phyloP scores from a whole-genome alignment of 2,888 invertebrate genomes.

The Trissoscelio sp. region DNA sequence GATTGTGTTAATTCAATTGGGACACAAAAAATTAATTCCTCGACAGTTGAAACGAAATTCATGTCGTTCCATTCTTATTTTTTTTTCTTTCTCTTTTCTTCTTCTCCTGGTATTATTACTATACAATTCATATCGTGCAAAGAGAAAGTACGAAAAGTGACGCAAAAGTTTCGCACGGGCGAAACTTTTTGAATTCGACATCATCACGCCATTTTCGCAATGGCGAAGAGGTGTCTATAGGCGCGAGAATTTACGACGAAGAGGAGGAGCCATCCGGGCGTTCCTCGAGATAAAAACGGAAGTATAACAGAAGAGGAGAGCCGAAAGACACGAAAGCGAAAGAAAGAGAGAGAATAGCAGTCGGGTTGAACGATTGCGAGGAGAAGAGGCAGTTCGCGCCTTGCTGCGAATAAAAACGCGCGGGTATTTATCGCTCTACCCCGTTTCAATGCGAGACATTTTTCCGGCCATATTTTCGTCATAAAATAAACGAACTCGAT shows the following conservation, averaged over 20 bases:
- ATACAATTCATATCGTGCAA: background rate
- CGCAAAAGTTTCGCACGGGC: constrained; percentile 8
- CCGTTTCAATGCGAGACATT: constrained; percentile 33
- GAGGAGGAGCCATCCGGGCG: constrained; percentile 63
- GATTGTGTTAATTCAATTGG: constrained; percentile 49
- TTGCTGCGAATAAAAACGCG: constrained; percentile 72
- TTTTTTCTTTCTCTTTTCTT: background rate
- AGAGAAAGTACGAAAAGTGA: constrained; percentile 3
- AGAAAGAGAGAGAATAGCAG: constrained; percentile 29
- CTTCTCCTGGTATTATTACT: background rate
- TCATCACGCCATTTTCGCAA: constrained; percentile 68
- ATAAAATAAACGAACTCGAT: background rate
- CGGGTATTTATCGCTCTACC: constrained; percentile 74
- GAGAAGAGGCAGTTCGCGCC: constrained; percentile 71
- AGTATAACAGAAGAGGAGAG: constrained; percentile 47
- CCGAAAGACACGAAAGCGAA: constrained; percentile 32
- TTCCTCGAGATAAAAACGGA: constrained; percentile 60
- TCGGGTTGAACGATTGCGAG: constrained; percentile 47
- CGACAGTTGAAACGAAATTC: too few relatives aligned
- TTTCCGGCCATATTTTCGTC: constrained; percentile 2
- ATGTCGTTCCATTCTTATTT: too few relatives aligned
- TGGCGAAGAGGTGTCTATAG: constrained; percentile 66
- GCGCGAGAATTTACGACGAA: constrained; percentile 69
- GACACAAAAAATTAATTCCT: background rate
- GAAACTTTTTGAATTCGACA: constrained; percentile 50